Conservation (phyloP, 2,888 invertebrate genomes). For the Tipula lateralis region DNA sequence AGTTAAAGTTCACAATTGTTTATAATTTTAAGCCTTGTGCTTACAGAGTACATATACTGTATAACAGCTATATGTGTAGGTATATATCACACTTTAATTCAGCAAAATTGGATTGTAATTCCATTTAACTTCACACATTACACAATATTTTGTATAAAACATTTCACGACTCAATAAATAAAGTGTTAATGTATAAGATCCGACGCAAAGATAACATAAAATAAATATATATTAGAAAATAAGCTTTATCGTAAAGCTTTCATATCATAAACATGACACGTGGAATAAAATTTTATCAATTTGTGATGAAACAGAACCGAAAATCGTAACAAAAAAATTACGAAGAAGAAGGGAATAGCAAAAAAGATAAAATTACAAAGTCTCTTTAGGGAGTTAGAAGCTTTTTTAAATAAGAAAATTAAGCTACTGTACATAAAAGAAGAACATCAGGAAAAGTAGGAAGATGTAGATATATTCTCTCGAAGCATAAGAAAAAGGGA, state of each 20-base stretch:
- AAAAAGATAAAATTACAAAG: not conserved
- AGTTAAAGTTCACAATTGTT: too few relatives aligned
- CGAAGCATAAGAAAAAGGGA: not conserved
- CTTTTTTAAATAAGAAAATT: not conserved
- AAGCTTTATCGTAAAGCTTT: not conserved
- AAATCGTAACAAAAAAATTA: too few relatives aligned
- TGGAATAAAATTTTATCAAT: not conserved
- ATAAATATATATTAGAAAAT: not conserved
- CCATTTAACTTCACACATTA: not conserved
- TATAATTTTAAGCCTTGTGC: too few relatives aligned
- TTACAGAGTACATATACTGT: too few relatives aligned
- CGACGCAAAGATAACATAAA: not conserved
- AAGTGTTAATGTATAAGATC: not conserved
- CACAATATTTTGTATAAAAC: not conserved
- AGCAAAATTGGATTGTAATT: too few relatives aligned
- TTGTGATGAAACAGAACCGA: not conserved
- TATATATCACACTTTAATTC: too few relatives aligned
- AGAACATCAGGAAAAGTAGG: not conserved
- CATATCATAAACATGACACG: not conserved
- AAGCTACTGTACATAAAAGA: not conserved
- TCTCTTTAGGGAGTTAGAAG: not conserved
- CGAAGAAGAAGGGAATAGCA: not conserved
- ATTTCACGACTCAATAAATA: not conserved
- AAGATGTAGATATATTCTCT: not conserved
- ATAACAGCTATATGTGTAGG: too few relatives aligned